Conservation (phyloP, 2,888 invertebrate genomes). For the Temnothorax ravouxi region DNA sequence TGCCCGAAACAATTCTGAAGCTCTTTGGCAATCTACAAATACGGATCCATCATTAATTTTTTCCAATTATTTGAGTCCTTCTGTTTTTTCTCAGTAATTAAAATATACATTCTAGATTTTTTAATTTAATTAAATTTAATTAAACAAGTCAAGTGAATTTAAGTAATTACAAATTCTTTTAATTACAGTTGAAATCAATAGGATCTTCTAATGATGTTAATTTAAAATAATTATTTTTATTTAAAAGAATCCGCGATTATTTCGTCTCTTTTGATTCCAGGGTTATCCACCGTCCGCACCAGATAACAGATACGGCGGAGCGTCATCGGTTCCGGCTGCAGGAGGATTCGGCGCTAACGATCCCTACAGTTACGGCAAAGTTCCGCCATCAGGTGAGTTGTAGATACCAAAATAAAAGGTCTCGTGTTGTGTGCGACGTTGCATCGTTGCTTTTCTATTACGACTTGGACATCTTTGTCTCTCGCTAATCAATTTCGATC, state of each 20-base stretch:
- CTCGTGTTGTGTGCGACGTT: not conserved
- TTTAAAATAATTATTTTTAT: not conserved
- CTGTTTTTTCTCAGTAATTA: not conserved
- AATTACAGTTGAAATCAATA: not conserved
- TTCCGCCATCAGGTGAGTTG: conserved; percentile 82
- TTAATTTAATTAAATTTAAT: not conserved
- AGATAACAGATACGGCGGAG: conserved; percentile 84
- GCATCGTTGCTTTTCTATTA: not conserved
- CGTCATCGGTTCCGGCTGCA: conserved; percentile 80
- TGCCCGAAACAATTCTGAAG: not conserved
- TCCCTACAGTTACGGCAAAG: conserved; percentile 85
- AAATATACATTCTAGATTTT: conserved; percentile 23
- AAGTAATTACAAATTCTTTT: not conserved
- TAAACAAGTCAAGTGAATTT: not conserved
- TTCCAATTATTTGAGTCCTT: not conserved
- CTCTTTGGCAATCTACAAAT: no score
- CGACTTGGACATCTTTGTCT: not conserved
- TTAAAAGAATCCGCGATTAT: not conserved
- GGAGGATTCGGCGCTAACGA: conserved; percentile 83
- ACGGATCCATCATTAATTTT: not conserved
- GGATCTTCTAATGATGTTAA: not conserved
- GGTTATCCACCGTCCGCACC: conserved; percentile 83
- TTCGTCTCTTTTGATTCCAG: conserved; percentile 65
- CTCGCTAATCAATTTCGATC: not conserved
- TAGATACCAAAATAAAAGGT: not conserved